phyloP scores from a whole-genome alignment of 1,140 invertebrate genomes.

The Sitodiplosis mosellana region DNA sequence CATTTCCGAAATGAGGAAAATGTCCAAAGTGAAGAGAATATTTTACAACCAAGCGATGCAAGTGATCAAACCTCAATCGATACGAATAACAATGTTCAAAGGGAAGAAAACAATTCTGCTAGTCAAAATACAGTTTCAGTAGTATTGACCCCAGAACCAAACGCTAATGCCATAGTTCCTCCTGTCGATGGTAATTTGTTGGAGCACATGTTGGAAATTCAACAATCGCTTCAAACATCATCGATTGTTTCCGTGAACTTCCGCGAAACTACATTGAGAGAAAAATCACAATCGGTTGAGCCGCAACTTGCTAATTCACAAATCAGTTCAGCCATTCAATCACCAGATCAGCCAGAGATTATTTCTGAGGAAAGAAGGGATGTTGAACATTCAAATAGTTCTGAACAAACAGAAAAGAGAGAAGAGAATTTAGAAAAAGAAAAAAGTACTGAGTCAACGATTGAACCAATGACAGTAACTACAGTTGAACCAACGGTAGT shows the following conservation, averaged over 20 bases:
- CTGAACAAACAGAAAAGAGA: not conserved
- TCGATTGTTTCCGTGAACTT: too few species aligned
- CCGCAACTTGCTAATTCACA: not conserved
- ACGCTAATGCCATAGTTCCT: constrained; percentile 7
- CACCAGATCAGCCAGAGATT: not conserved
- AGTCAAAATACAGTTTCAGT: too few species aligned
- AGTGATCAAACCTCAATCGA: too few species aligned
- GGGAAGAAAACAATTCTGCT: too few species aligned
- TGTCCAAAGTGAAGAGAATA: too few species aligned
- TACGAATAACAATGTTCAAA: too few species aligned
- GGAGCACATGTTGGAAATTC: constrained; percentile 10
- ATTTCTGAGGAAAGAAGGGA: not conserved
- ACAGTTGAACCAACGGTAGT: not conserved
- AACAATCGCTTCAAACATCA: constrained; percentile 5
- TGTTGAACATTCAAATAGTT: not conserved
- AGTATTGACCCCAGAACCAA: too few species aligned
- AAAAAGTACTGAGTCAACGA: not conserved
- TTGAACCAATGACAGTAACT: not conserved
- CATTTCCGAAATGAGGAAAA: too few species aligned
- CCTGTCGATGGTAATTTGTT: constrained; percentile 1
- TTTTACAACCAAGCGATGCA: too few species aligned
- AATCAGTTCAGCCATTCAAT: not conserved
- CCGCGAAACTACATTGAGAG: too few species aligned
- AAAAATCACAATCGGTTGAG: not conserved
- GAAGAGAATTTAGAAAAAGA: not conserved